Conservation (phyloP, 2,888 invertebrate genomes). For the Hirudinaria manillensis region DNA sequence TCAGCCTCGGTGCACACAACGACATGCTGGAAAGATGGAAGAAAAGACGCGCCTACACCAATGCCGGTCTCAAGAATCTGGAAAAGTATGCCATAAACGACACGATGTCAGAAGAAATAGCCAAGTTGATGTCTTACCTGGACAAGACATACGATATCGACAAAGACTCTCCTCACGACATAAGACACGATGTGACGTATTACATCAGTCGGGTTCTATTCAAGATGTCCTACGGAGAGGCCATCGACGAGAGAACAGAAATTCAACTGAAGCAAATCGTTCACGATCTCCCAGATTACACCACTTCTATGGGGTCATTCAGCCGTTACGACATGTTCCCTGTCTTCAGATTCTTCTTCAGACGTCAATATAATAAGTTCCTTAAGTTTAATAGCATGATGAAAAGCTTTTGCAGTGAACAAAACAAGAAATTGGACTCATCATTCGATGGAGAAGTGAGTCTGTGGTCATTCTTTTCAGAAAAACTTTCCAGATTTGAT, state of each 20-base stretch:
- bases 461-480: conserved; percentile 19
- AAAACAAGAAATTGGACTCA: background rate
- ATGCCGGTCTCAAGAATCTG: conserved; percentile 31
- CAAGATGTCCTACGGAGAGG: conserved; percentile 24
- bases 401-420: conserved; percentile 24
- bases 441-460: background rate
- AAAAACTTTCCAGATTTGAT: conserved; percentile 18
- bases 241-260: conserved; percentile 5
- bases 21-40: conserved; percentile 30
- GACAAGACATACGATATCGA: background rate
- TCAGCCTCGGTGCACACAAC: conserved; percentile 30
- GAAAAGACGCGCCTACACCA: conserved; percentile 29
- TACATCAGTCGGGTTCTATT: conserved; percentile 29
- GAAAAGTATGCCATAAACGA: conserved; percentile 25
- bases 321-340: conserved; percentile 33
- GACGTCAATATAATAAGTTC: conserved; percentile 18
- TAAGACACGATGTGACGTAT: conserved; percentile 24
- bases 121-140: conserved; percentile 18
- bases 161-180: conserved; percentile 7
- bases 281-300: conserved; percentile 33
- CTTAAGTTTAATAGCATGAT: conserved; percentile 23
- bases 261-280: conserved; percentile 8
- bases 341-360: conserved; percentile 9
- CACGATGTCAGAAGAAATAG: conserved; percentile 24
- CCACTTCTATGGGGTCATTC: conserved; percentile 33